Percentiles rank a stretch among this genome's conserved stretches.
Conservation (phyloP, 1,140 invertebrate species). For the Thrips palmi region DNA sequence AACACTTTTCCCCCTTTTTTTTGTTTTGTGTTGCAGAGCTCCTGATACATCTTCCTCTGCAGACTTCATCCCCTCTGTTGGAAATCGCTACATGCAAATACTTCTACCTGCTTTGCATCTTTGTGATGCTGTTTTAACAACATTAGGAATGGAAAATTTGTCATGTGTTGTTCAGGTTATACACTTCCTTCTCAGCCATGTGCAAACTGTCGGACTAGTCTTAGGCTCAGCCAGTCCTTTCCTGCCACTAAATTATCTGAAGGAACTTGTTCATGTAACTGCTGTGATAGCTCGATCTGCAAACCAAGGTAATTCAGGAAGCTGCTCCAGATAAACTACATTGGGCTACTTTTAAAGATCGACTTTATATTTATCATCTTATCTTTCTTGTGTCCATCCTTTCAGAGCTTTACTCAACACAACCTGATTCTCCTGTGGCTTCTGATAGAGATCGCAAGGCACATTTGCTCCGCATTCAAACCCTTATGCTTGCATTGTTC, state of each 20-base stretch:
- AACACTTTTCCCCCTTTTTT: too few species aligned
- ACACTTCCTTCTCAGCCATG: conserved; percentile 59
- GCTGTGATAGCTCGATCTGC: conserved; percentile 59
- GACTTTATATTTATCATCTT: not conserved
- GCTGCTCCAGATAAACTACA: too few species aligned
- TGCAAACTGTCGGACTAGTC: conserved; percentile 59
- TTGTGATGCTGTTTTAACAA: conserved; percentile 62
- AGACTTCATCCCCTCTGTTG: conserved; percentile 37
- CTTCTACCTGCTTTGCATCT: conserved; percentile 58
- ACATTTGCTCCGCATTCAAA: conserved; percentile 39
- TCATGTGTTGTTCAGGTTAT: conserved; percentile 55
- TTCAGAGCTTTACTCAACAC: too few species aligned
- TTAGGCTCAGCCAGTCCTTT: conserved; percentile 46
- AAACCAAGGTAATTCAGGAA: conserved; percentile 38
- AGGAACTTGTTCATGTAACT: conserved; percentile 54
- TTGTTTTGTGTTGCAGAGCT: conserved; percentile 1
- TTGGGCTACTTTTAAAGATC: not conserved
- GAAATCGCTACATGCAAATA: conserved; percentile 57
- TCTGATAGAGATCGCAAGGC: conserved; percentile 33
- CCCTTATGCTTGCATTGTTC: conserved; percentile 48
- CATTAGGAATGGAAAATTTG: conserved; percentile 62
- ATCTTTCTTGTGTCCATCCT: too few species aligned
- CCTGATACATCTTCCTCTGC: not conserved
- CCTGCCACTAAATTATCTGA: conserved; percentile 35
- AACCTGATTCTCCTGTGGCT: too few species aligned